Evolutionary conservation across 2,797 vertebrate species (phyloP).

Genomic region (Clarias fuscus): DNA sequence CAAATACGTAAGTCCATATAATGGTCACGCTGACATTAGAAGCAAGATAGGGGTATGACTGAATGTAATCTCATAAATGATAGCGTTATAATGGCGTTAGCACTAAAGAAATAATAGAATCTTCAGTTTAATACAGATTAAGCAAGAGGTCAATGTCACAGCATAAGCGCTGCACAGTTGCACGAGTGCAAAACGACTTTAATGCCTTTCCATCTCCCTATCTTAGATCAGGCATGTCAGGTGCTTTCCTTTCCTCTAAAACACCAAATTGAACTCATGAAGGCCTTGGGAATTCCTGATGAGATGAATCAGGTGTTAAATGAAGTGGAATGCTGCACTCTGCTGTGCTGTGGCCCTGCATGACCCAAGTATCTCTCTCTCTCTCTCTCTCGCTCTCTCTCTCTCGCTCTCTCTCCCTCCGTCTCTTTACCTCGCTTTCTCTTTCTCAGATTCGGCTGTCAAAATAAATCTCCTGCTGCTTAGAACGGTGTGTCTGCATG

Average conservation of each 20-base stretch:
- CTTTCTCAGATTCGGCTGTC: neutral
- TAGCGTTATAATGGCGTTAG: neutral
- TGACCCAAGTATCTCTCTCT: constrained; percentile 10
- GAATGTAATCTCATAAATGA: neutral
- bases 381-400: neutral
- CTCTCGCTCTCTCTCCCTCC: no score
- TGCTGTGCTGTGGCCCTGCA: constrained; percentile 10
- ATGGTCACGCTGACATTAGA: neutral
- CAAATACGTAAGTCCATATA: no score
- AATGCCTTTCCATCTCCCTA: neutral
- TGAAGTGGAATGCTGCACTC: constrained; percentile 14
- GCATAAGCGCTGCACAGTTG: neutral
- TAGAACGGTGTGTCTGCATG: neutral
- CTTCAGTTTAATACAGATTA: constrained; percentile 12
- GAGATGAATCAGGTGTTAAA: constrained; percentile 27
- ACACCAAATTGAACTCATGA: constrained; percentile 8
- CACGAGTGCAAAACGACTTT: neutral
- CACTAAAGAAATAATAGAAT: constrained; percentile 19
- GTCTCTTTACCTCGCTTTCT: neutral
- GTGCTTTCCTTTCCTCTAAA: neutral
- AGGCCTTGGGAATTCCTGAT: constrained; percentile 21
- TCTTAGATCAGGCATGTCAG: constrained; percentile 10
- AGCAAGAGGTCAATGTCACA: constrained; percentile 3
- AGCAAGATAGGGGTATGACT: neutral
- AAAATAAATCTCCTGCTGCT: constrained; percentile 1